Evolutionary conservation across 1,140 invertebrate species (phyloP), one percentile per base, ranked within the genome.

Genomic region (Cydia splendana): DNA sequence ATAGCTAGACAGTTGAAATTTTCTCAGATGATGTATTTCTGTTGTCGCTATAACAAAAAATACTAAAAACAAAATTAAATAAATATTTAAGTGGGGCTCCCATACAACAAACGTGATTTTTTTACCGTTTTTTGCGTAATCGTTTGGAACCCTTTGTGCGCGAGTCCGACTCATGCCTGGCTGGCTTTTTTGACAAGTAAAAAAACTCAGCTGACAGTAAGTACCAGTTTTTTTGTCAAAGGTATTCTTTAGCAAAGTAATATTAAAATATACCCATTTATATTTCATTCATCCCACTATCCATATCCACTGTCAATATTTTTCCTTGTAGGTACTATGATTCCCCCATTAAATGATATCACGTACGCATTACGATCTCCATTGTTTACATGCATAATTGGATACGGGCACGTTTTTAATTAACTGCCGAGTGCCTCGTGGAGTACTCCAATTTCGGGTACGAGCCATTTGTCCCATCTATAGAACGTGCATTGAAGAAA

Each of bases 341-440:
- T 62, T 62, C 10, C 20, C 57, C 20, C 20, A 62, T 62, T 62
- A 24, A 62, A 62, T 62, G 57, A 24, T 62, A 24, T 62, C 57
- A 62, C 57, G 57, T 62, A 24, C 57, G 57, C 57, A 62, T 62
- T 62, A 62, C 57, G 57, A 62, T 62, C 7, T 18, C 20, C 10
- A 62, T 62, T 62, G 57, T 62, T 62, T 62, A 62, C 57, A 62
- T 62, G 57, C 57, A 62, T 62, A 62, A 62, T 62, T 62, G 57
- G 20, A 24, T 62, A 62, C 20, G 57, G 20, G 20, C 57, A 62
- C 57, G 57, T 62, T 62, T 62, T 62, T 62, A 62, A 62, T 62
- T 62, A 62, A 62, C 57, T 62, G 57, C 18, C 20, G 57, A 24
- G 57, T 20, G 18, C 3, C 20, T 62, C 53, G 53, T 24, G 57